Base-by-base conservation (phyloP, 2,888 invertebrate genomes). In the Dermolepida albohirtum region DNA sequence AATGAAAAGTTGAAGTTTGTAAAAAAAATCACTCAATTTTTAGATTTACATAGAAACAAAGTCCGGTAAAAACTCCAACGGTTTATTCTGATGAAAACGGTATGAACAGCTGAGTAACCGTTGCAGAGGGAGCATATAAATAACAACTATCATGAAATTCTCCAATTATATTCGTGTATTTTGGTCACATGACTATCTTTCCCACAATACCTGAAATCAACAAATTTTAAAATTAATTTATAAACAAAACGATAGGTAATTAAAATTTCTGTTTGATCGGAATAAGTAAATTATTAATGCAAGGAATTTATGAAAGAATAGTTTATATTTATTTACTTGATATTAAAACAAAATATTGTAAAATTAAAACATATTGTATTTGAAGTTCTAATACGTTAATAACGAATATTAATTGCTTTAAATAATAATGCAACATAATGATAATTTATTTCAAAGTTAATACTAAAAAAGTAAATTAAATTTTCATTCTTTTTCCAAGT, bases 61-160 rank as follows among this genome's bases (percentile, higher is more conserved):
- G 52, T 12, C 29, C 44, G 34, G 29, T 17, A 22, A 49, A 41
- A 68, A 11, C 11, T 43, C 11, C 64, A 65, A 68, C 68, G 64
- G 65, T 55, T 64, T 49, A 22, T 65, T 44, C 22, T 4, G 67
- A 69, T 66, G 57, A 51, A 68, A 55, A 50, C 62, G 64, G 67
- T 66, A 41, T 68, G 69, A 74, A 74, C 74, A 74, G 74, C 74
- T 74, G 74, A 74, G 74, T 59, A 67, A 72, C 71, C 70, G 70
- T 72, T 72, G 70, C 63, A 64, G 57, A 63, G 50, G 69, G 62
- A 62, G 29, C 49, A 49, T 17, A 50, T 55, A 64, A 65, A 55
- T 59, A 68, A 51, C 64, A 68, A 64, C 47, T 50, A 59, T 59
- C 64, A 51, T 44, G 27, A 29, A 44, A 27, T 44, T 40, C 17